Base-by-base conservation (phyloP, 1,140 invertebrate species). In the Sitobion miscanthi region DNA sequence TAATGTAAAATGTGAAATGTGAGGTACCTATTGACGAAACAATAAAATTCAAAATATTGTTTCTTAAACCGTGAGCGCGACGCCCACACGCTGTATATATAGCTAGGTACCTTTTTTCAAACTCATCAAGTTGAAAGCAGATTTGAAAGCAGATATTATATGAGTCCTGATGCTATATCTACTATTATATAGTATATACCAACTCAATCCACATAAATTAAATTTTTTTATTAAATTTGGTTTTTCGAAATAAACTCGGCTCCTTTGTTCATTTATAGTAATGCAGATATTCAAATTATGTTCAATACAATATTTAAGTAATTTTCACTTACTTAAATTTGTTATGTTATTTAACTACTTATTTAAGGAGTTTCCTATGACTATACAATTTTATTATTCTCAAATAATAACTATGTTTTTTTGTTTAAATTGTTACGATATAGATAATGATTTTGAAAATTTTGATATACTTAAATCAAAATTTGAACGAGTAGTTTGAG, bases 21-120 rank as follows among this genome's bases (percentile, higher is more conserved):
- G 11, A n/a, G 14, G 0, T 30, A n/a, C 14, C 4, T 14, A 35
- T 77, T 35, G 62, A 69, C 3, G 30, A 69, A 69, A 69, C 62
- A 69, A n/a, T n/a, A 77, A 77, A n/a, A 77, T 77, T 77, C 30
- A 77, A 77, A 77, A 77, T 77, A 77, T 77, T 35, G 62, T 77
- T 77, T 77, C 30, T 77, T 77, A 14, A 77, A 20, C 62, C 3
- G n/a, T 17, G 14, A 17, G 14, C 30, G 14, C 11, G 30, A n/a
- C n/a, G 62, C 62, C 7, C 4, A 77, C 30, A 77, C n/a, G 52
- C 52, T 54, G 49, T 1, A 52, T 52, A 52, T 52, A 42, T 0
- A 47, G 45, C 2, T 54, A 23, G 4, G 20, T 54, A 69, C 62
- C 25, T 69, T n/a, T 62, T 62, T 69, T 30, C 62, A 69, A 69